A percentile compares a stretch with the other conserved stretches of the same genome.
These are phyloP conservation scores for Taphrorychus bicolor DNA, from an alignment of 2,888 invertebrate genomes.

Conservation along the genomic window DNA sequence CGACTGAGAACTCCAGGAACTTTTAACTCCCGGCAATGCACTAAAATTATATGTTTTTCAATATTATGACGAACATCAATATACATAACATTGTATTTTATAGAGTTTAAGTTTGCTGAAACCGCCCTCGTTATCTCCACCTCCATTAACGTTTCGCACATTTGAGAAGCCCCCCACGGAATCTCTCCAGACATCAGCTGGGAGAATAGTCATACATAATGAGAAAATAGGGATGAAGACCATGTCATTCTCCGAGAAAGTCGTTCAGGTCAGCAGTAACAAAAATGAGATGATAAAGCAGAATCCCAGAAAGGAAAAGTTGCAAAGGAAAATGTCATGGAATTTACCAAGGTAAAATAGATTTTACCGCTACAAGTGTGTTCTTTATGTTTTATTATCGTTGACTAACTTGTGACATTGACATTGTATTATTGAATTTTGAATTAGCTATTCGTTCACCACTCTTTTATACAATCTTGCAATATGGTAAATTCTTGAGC, in stretches of 20 bases:
- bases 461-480: too few species aligned
- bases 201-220: conserved; percentile 59
- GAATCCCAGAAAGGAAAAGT: conserved; percentile 57
- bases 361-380: too few species aligned
- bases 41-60: too few species aligned
- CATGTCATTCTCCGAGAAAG: conserved; percentile 59
- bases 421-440: too few species aligned
- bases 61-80: conserved; percentile 7
- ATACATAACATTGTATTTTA: neutral
- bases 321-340: conserved; percentile 78
- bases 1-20: neutral
- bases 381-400: too few species aligned
- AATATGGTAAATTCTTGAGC: too few species aligned
- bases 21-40: neutral
- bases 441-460: too few species aligned
- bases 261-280: conserved; percentile 42
- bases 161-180: conserved; percentile 54
- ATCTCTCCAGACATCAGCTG: conserved; percentile 44
- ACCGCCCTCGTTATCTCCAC: conserved; percentile 63
- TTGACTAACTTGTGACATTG: too few species aligned
- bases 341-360: conserved; percentile 63
- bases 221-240: conserved; percentile 58
- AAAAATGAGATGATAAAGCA: conserved; percentile 45
- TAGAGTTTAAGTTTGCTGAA: conserved; percentile 69
- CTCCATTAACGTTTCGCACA: conserved; percentile 56